Evolutionary conservation across 2,888 invertebrate genomes (phyloP).

Genomic region (Sminthurides aquaticus): DNA sequence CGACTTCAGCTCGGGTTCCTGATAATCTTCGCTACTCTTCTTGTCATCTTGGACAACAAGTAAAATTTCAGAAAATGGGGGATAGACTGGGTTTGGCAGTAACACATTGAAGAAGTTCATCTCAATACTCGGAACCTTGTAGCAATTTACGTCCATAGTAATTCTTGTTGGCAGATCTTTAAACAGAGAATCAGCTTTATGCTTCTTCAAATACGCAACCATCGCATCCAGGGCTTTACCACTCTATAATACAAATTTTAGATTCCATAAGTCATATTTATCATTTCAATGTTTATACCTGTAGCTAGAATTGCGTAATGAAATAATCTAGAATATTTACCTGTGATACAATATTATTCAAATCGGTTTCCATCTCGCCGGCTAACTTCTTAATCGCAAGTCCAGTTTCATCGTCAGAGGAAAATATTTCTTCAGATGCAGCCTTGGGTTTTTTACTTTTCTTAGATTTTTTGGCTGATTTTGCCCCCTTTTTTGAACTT

Average conservation of each 20-base stretch:
- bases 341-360: too few relatives aligned
- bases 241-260: constrained; percentile 26
- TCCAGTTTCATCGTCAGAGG: too few relatives aligned
- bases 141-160: constrained; percentile 30
- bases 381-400: too few relatives aligned
- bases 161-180: constrained; percentile 29
- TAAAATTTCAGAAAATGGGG: constrained; percentile 30
- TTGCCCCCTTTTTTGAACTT: too few relatives aligned
- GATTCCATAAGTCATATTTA: too few relatives aligned
- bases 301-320: too few relatives aligned
- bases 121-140: constrained; percentile 31
- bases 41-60: constrained; percentile 35
- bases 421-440: too few relatives aligned
- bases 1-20: constrained; percentile 35
- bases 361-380: too few relatives aligned
- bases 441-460: too few relatives aligned
- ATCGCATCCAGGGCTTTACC: constrained; percentile 27
- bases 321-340: too few relatives aligned
- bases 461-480: too few relatives aligned
- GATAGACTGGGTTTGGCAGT: constrained; percentile 33
- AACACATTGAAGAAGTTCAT: constrained; percentile 35
- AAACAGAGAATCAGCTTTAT: constrained; percentile 34
- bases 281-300: too few relatives aligned
- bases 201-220: constrained; percentile 21
- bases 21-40: constrained; percentile 20